Conservation (phyloP, 2,113 vertebrate species). For the Scortum barcoo region DNA sequence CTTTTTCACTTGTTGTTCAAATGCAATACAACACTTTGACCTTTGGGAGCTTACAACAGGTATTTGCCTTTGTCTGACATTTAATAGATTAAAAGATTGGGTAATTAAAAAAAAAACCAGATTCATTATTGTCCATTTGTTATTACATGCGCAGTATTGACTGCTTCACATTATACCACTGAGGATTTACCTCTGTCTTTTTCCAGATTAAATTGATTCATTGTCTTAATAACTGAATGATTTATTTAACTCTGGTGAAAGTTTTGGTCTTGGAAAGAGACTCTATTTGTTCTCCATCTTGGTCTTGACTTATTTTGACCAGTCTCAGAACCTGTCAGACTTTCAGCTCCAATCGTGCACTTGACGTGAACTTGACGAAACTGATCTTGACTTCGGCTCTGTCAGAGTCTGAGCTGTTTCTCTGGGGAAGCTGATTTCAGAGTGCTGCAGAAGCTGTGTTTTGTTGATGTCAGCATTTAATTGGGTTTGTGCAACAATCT, state of each 20-base stretch:
- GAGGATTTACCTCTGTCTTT: not conserved
- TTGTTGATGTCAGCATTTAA: slow-evolving; percentile 64
- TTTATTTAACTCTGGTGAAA: not conserved
- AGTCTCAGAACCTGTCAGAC: not conserved
- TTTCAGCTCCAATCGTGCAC: slow-evolving; percentile 1
- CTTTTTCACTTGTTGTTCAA: not conserved
- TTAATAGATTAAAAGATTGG: not conserved
- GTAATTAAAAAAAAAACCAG: not conserved
- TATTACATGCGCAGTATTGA: not conserved
- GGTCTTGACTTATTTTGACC: not conserved
- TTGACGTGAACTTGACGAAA: slow-evolving; percentile 18
- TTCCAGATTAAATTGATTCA: not conserved
- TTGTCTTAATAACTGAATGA: not conserved
- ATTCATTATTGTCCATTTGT: not conserved
- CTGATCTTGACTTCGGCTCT: slow-evolving; percentile 23
- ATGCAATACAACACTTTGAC: not conserved
- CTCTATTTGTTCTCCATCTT: not conserved
- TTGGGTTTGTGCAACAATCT: slow-evolving; percentile 57
- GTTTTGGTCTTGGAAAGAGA: not conserved
- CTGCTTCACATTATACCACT: not conserved
- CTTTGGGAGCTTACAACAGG: not conserved
- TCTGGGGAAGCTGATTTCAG: slow-evolving; percentile 35
- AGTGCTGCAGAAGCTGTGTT: slow-evolving; percentile 29
- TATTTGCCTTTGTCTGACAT: not conserved
- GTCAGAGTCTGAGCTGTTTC: slow-evolving; percentile 14